Base-by-base conservation (phyloP, 2,888 invertebrate species). In the Strigamia crassipes region DNA sequence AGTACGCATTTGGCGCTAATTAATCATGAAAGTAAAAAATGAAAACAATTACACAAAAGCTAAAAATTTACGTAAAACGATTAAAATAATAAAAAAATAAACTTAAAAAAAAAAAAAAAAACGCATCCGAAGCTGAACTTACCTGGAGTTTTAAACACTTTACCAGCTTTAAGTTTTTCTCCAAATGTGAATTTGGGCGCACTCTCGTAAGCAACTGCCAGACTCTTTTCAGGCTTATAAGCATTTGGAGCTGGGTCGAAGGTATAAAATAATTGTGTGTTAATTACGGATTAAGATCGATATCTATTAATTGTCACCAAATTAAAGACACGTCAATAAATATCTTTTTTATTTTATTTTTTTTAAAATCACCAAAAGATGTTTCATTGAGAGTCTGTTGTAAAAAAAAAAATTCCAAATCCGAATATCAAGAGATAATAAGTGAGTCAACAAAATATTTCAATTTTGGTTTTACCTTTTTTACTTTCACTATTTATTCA, bases 1-100 rank as follows among this genome's bases (percentile, higher is more conserved):
- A 87, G 88, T 96, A 96, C 88, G 95, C 94, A n/a, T 95, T 95
- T 0, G 96, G 96, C 8, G 95, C 95, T 80, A 46, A 46, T 46
- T 46, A 46, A 46, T 10, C 38, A 38, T 1, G 10, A 78, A 78
- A 78, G 18, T 61, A 21, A 9, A 23, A 61, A 61, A 56, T 5
- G 9, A 21, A 61, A 61, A 61, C 61, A 61, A 31, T 23, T 23
- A 31, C 18, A 10, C 4, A 27, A 13, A 23, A 13, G 31, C 13
- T 31, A 18, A 13, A 73, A 31, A 73, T 73, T 73, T n/a, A 73
- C 23, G 21, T 73, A 12, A 73, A 23, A 73, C 23, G 4, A 18
- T 66, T 21, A 27, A 23, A 23, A 10, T 1, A 66, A 66, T 15
- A 10, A 23, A n/a, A 66, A 13, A 66, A 66, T 66, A 8, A 15